Evolutionary conservation across 2,113 vertebrate genomes (phyloP).

Genomic region (Neopipo cinnamomea): DNA sequence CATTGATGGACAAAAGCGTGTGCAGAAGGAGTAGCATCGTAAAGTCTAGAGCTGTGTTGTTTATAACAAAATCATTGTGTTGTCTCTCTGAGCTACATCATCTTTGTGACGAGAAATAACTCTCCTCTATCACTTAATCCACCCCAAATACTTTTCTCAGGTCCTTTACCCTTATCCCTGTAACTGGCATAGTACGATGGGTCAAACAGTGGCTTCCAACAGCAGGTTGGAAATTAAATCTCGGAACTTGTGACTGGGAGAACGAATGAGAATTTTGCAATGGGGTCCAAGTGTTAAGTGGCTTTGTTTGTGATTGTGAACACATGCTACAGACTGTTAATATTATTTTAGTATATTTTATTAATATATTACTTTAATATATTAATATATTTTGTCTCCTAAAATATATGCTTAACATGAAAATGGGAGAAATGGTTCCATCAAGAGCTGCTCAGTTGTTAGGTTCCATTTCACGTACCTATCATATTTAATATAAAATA

Average conservation of each 20-base stretch:
- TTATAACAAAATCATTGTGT: neutral
- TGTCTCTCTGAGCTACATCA: neutral
- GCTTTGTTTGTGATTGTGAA: neutral
- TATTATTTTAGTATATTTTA: too few relatives aligned
- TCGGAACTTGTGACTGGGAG: neutral
- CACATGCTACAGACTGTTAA: neutral
- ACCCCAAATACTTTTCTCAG: neutral
- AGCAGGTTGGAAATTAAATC: neutral
- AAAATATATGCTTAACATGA: neutral
- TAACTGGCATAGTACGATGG: neutral
- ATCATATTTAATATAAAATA: neutral
- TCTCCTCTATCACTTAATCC: rapidly evolving
- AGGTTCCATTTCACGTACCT: neutral
- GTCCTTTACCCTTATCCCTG: neutral
- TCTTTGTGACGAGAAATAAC: neutral
- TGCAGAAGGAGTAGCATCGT: neutral
- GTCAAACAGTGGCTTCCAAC: neutral
- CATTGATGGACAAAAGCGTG: neutral
- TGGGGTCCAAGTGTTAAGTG: neutral
- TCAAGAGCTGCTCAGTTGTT: neutral
- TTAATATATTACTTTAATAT: too few relatives aligned
- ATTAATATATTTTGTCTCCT: neutral
- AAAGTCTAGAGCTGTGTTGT: neutral
- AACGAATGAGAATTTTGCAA: neutral
- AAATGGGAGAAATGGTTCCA: neutral